These are phyloP conservation scores for Rutilus rutilus DNA, from an alignment of 2,113 vertebrate genomes.

Conservation along the genomic window DNA sequence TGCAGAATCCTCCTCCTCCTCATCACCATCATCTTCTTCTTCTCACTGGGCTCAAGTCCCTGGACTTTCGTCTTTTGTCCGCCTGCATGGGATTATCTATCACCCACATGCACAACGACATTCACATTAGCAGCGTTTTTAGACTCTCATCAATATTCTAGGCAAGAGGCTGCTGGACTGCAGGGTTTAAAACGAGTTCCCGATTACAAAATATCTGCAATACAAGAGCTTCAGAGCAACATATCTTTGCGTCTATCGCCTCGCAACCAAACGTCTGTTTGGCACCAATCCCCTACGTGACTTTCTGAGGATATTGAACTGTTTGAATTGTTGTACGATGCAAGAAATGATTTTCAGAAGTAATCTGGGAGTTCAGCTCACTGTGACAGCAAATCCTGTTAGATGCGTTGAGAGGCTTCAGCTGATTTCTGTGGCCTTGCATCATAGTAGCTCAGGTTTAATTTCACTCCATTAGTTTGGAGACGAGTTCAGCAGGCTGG, in stretches of 20 bases:
- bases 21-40: neutral
- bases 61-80: constrained; percentile 20
- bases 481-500: constrained; percentile 60
- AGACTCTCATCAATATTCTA: constrained; percentile 27
- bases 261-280: constrained; percentile 1
- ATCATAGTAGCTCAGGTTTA: constrained; percentile 64
- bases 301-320: neutral
- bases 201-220: neutral
- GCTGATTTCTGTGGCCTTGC: constrained; percentile 61
- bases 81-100: constrained; percentile 30
- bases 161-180: neutral
- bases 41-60: constrained; percentile 6
- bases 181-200: constrained; percentile 10
- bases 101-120: constrained; percentile 15
- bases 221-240: constrained; percentile 5
- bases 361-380: constrained; percentile 54
- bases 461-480: constrained; percentile 65
- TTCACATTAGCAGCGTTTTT: constrained; percentile 15
- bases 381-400: constrained; percentile 61
- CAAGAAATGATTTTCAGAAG: constrained; percentile 4
- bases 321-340: neutral
- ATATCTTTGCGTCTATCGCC: neutral
- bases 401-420: constrained; percentile 55
- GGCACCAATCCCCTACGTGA: neutral
- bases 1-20: neutral